Evolutionary conservation across 2,888 invertebrate genomes (phyloP).

Genomic region (Onchidella celtica): DNA sequence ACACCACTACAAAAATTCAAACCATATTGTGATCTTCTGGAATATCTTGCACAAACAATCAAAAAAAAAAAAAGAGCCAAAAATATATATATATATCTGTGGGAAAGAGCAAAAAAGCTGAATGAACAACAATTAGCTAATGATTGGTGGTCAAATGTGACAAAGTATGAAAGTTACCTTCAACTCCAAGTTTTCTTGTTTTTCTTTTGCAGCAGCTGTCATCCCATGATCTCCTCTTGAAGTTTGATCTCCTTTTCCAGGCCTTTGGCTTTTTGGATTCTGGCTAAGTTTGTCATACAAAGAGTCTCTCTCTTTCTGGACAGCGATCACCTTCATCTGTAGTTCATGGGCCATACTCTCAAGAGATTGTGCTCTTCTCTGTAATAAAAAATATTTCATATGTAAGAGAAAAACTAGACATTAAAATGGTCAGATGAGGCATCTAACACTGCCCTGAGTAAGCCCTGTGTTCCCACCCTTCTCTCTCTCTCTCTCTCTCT

Average conservation of each 20-base stretch:
- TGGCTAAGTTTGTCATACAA: conserved; percentile 61
- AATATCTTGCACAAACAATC: too few species aligned
- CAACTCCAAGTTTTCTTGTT: conserved; percentile 53
- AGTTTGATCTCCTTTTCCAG: conserved; percentile 56
- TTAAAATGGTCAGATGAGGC: too few species aligned
- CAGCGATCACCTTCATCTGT: conserved; percentile 64
- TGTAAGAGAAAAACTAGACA: too few species aligned
- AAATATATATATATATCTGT: not conserved
- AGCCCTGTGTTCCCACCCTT: too few species aligned
- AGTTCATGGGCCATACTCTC: conserved; percentile 68
- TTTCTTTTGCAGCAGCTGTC: conserved; percentile 40
- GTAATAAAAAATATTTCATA: not conserved
- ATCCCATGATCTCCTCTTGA: too few species aligned
- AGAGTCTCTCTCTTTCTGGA: conserved; percentile 67
- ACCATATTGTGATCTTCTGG: too few species aligned
- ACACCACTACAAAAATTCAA: too few species aligned
- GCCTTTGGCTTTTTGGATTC: conserved; percentile 10
- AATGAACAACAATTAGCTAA: not conserved
- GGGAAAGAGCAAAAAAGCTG: not conserved
- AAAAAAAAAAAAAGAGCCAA: not conserved
- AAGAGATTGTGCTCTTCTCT: conserved; percentile 46
- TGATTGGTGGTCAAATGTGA: too few species aligned
- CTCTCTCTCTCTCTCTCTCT: too few species aligned
- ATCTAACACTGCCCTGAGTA: too few species aligned
- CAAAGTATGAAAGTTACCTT: too few species aligned